phyloP scores from a whole-genome alignment of 2,888 invertebrate species.

The Seira ritae region DNA sequence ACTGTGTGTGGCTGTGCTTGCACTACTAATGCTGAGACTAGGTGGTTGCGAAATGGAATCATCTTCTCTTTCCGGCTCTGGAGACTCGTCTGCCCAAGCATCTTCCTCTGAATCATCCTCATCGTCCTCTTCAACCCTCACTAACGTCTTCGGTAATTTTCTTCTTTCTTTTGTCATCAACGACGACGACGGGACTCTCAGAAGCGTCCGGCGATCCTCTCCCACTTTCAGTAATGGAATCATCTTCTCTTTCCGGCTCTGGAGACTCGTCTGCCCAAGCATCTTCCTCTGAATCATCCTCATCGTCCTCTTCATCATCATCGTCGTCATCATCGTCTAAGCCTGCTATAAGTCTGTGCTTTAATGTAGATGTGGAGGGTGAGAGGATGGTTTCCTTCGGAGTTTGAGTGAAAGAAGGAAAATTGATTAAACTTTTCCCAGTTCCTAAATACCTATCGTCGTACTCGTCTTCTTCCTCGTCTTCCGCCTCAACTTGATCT shows the following conservation, averaged over 20 bases:
- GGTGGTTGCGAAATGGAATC: conserved; percentile 51
- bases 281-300: conserved; percentile 55
- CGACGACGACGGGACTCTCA: conserved; percentile 42
- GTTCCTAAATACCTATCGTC: background rate
- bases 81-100: conserved; percentile 62
- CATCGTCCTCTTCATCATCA: conserved; percentile 43
- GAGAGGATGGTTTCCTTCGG: too few relatives aligned
- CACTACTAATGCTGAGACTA: conserved; percentile 44
- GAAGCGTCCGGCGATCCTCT: conserved; percentile 49
- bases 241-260: conserved; percentile 62
- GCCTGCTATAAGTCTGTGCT: too few relatives aligned
- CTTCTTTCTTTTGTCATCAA: conserved; percentile 81
- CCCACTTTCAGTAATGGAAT: conserved; percentile 80
- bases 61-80: conserved; percentile 61
- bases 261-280: conserved; percentile 61
- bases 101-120: conserved; percentile 54
- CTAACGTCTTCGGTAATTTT: conserved; percentile 80
- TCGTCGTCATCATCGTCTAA: conserved; percentile 37
- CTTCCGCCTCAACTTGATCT: conserved; percentile 34
- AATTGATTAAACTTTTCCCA: too few relatives aligned
- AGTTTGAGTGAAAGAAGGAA: too few relatives aligned
- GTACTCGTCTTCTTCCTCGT: conserved; percentile 26
- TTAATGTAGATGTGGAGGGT: too few relatives aligned
- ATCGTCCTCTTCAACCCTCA: conserved; percentile 37
- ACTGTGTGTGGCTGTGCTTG: conserved; percentile 48